A percentile compares a stretch with the other conserved stretches of the same genome.
These are phyloP conservation scores for Panonychus citri DNA, from an alignment of 1,140 invertebrate species.

Conservation along the genomic window DNA sequence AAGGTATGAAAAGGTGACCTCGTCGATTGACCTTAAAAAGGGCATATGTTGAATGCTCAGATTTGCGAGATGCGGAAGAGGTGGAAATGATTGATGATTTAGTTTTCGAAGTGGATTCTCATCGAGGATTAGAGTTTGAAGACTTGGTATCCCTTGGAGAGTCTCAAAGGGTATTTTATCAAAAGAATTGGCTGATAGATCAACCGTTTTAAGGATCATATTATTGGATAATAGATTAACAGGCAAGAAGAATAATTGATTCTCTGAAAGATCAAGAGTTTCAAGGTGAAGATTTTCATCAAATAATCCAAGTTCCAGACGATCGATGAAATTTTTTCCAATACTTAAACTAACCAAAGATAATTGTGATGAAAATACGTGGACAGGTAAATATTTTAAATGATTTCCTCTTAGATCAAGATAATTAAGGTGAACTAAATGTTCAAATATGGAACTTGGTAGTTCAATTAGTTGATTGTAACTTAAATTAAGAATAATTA, in stretches of 20 bases:
- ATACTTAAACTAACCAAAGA: too few relatives aligned
- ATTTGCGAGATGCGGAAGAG: background rate
- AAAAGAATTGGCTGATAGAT: slow-evolving; percentile 14
- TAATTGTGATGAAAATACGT: too few relatives aligned
- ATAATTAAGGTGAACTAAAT: background rate
- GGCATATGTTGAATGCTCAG: background rate
- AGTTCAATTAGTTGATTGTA: background rate
- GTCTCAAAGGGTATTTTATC: slow-evolving; percentile 9
- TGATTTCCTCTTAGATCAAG: background rate
- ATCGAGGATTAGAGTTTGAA: slow-evolving; percentile 8
- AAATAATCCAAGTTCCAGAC: background rate
- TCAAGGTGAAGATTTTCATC: background rate
- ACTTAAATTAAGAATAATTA: background rate
- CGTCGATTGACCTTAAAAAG: background rate
- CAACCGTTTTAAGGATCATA: slow-evolving; percentile 8
- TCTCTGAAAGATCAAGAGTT: background rate
- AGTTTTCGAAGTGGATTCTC: slow-evolving; percentile 10
- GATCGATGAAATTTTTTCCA: too few relatives aligned
- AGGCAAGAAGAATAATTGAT: background rate
- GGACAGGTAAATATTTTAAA: background rate
- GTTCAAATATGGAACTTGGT: background rate
- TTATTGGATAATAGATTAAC: background rate
- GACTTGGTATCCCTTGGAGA: slow-evolving; percentile 5
- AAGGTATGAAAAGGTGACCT: background rate
- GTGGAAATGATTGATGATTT: slow-evolving; percentile 8